Conservation (phyloP, 2,797 vertebrate species). For the Myotis planiceps region DNA sequence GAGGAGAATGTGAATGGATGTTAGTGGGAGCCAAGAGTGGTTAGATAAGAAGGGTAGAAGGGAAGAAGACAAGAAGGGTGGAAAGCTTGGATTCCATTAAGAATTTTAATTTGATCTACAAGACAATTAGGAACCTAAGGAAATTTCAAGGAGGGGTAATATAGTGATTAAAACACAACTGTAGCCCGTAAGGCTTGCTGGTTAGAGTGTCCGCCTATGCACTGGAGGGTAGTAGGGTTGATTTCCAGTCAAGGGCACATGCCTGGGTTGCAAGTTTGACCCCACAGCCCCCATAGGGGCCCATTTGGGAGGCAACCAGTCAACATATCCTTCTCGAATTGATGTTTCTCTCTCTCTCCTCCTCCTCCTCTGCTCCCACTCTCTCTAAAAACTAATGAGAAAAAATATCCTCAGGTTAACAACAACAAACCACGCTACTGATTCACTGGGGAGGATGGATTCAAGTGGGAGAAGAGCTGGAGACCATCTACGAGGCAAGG, state of each 20-base stretch:
- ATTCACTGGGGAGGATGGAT: background rate
- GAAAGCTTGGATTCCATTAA: background rate
- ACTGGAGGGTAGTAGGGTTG: background rate
- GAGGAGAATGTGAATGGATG: background rate
- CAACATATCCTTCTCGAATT: too few relatives aligned
- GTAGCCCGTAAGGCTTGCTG: background rate
- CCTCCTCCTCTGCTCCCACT: background rate
- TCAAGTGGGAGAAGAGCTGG: background rate
- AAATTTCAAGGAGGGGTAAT: background rate
- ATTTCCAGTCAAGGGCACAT: background rate
- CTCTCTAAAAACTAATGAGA: background rate
- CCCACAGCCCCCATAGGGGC: too few relatives aligned
- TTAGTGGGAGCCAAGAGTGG: background rate
- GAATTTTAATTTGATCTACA: background rate
- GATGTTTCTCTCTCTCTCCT: too few relatives aligned
- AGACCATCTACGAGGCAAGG: background rate
- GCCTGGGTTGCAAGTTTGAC: background rate
- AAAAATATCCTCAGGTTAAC: background rate
- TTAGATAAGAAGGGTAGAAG: background rate
- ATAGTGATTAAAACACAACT: background rate
- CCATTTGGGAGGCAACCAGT: too few relatives aligned
- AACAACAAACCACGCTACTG: background rate
- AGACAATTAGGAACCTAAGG: background rate
- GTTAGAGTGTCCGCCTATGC: background rate
- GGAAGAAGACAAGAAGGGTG: background rate